Conservation (phyloP, 1,140 invertebrate genomes). For the Hestina assimilis region DNA sequence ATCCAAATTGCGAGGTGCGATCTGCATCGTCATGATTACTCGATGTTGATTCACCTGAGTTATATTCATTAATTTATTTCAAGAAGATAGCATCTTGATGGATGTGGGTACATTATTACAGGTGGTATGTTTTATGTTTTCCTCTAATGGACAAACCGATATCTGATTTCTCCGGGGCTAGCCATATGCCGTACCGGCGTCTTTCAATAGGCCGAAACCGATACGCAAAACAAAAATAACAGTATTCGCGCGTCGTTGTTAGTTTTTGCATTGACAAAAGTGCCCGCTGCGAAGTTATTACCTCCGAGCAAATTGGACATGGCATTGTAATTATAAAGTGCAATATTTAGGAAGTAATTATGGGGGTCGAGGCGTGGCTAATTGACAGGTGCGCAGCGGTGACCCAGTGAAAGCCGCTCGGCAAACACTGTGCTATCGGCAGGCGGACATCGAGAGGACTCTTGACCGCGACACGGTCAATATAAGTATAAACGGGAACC, state of each 20-base stretch:
- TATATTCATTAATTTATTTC: conserved; percentile 67
- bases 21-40: conserved; percentile 50
- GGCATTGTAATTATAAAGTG: conserved; percentile 52
- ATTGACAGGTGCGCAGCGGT: conserved; percentile 42
- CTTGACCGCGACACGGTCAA: conserved; percentile 45
- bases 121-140: conserved; percentile 68
- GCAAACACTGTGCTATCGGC: conserved; percentile 32
- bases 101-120: conserved; percentile 63
- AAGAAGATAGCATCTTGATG: conserved; percentile 67
- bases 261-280: conserved; percentile 41
- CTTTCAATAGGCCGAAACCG: conserved; percentile 59
- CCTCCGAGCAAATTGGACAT: conserved; percentile 51
- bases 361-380: conserved; percentile 37
- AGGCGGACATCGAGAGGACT: conserved; percentile 34
- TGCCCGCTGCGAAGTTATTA: conserved; percentile 53
- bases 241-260: conserved; percentile 56
- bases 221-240: conserved; percentile 67
- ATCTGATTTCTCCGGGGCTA: conserved; percentile 41
- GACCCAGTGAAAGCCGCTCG: conserved; percentile 37
- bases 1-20: conserved; percentile 47
- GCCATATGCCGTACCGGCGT: conserved; percentile 32
- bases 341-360: conserved; percentile 62
- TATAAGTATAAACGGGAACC: conserved; percentile 36
- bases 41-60: conserved; percentile 50
- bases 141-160: conserved; percentile 59